A percentile compares a stretch with the other conserved stretches of the same genome.
These are phyloP conservation scores for Lepidothrix coronata DNA, from an alignment of 2,113 vertebrate genomes.

Conservation along the genomic window DNA sequence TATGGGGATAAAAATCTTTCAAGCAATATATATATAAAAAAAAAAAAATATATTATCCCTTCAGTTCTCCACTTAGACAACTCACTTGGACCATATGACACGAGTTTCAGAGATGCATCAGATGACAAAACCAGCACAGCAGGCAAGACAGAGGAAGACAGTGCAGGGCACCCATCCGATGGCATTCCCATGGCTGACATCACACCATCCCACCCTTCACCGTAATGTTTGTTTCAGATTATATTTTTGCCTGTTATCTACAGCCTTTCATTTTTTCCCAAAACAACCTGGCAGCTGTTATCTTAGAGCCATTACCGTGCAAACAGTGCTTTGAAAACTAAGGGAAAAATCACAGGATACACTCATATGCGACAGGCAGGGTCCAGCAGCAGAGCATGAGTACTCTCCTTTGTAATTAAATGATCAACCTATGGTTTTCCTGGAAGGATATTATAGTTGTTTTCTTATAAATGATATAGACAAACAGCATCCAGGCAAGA, in stretches of 20 bases:
- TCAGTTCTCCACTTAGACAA: constrained; percentile 85
- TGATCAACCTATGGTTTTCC: background rate
- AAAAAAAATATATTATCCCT: background rate
- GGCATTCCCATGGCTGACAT: constrained; percentile 67
- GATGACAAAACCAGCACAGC: constrained; percentile 72
- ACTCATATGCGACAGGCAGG: background rate
- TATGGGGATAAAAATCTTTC: background rate
- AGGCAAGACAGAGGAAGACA: background rate
- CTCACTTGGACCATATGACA: constrained; percentile 67
- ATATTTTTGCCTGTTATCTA: background rate
- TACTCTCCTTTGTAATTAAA: background rate
- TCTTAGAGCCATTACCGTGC: background rate
- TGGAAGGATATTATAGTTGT: background rate
- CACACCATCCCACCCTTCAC: background rate
- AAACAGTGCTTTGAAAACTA: background rate
- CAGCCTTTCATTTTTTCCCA: background rate
- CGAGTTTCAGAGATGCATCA: constrained; percentile 61
- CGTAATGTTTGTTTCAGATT: background rate
- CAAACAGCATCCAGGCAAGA: background rate
- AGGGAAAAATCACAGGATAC: background rate
- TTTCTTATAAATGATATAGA: background rate
- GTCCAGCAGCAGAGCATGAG: background rate
- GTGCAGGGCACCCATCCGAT: background rate
- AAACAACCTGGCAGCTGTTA: background rate
- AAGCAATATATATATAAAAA: background rate